phyloP scores from a whole-genome alignment of 2,797 vertebrate species.

The Furcifer pardalis region DNA sequence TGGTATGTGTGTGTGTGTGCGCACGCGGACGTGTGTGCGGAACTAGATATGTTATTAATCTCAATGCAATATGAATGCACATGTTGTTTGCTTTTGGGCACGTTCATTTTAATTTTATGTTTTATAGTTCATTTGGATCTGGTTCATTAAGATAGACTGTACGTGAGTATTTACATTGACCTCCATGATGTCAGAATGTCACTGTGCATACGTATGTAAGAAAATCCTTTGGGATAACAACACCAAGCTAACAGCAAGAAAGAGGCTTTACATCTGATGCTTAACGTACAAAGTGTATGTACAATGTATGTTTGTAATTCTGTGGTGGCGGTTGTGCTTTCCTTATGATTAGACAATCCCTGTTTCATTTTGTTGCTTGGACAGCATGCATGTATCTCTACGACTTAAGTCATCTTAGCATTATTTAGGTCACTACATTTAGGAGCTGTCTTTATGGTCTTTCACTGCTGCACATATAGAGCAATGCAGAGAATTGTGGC shows the following conservation, averaged over 20 bases:
- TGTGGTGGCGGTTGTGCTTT: constrained; percentile 65
- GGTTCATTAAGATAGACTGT: constrained; percentile 56
- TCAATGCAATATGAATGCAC: constrained; percentile 56
- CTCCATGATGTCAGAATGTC: constrained; percentile 77
- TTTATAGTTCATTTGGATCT: neutral
- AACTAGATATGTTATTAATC: constrained; percentile 65
- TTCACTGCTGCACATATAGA: constrained; percentile 49
- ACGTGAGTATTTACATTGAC: constrained; percentile 72
- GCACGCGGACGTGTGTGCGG: constrained; percentile 34
- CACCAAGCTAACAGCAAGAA: constrained; percentile 8
- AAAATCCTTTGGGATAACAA: constrained; percentile 66
- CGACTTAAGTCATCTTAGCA: constrained; percentile 74
- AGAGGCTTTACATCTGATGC: constrained; percentile 70
- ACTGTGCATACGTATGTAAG: constrained; percentile 72
- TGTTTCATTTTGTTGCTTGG: constrained; percentile 69
- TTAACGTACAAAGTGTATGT: constrained; percentile 64
- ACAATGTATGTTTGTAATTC: constrained; percentile 65
- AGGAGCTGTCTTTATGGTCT: constrained; percentile 68
- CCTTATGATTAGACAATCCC: constrained; percentile 68
- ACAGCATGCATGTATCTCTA: constrained; percentile 60
- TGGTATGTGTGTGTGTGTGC: too few relatives aligned
- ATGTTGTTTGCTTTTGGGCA: constrained; percentile 56
- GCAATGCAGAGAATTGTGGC: constrained; percentile 55
- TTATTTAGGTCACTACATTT: constrained; percentile 81
- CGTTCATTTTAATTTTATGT: constrained; percentile 53